These are phyloP conservation scores for Drosophila arawakana DNA, from an alignment of 1,140 invertebrate species.

Conservation along the genomic window DNA sequence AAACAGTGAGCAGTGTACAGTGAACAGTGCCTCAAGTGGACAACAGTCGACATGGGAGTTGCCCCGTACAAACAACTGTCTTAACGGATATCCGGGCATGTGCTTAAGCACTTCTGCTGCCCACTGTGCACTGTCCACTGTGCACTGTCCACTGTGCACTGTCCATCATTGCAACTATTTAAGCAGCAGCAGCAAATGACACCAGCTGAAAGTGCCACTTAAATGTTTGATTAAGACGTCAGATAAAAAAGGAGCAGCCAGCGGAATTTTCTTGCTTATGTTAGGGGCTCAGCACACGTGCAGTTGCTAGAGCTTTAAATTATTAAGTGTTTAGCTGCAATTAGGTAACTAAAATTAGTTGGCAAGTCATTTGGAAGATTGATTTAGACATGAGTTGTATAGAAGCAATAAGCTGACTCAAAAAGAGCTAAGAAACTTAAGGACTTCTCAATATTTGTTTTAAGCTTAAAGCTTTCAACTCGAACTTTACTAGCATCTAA, in stretches of 20 bases:
- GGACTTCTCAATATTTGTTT: no score
- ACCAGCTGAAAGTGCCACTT: conserved; percentile 15
- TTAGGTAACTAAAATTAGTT: no score
- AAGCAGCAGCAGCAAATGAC: conserved; percentile 9
- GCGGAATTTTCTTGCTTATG: no score
- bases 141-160: neutral
- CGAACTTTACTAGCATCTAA: neutral
- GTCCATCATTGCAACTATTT: conserved; percentile 36
- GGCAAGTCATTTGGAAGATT: no score
- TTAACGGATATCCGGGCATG: conserved; percentile 68
- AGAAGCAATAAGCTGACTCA: no score
- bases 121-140: neutral
- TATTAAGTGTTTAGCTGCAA: no score
- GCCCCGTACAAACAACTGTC: conserved; percentile 25
- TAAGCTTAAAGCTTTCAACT: neutral
- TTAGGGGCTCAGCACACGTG: no score
- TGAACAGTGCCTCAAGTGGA: conserved; percentile 27
- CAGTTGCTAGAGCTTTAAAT: neutral
- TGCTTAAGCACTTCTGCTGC: conserved; percentile 9
- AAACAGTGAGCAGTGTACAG: conserved; percentile 10
- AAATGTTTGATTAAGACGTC: conserved; percentile 6
- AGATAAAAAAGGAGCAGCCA: neutral
- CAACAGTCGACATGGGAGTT: conserved; percentile 39
- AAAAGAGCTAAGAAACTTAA: no score
- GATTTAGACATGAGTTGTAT: no score